Evolutionary conservation across 2,888 invertebrate genomes (phyloP).

Genomic region (Oxyteleia sp.): DNA sequence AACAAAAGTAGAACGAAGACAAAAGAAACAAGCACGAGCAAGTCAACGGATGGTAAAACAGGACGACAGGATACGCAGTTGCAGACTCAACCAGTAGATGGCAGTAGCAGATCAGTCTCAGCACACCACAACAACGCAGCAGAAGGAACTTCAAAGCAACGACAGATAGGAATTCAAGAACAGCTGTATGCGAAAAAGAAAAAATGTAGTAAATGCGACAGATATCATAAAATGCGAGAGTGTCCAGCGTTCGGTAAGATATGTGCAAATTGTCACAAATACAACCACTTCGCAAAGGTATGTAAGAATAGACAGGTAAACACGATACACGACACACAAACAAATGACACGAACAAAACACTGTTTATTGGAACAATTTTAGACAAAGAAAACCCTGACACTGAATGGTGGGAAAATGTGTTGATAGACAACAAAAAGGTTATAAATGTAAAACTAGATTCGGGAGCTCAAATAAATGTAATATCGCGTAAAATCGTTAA

Average conservation of each 20-base stretch:
- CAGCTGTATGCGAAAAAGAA: no score
- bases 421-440: slow-evolving; percentile 14
- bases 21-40: no score
- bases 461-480: slow-evolving; percentile 57
- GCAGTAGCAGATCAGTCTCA: no score
- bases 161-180: no score
- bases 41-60: neutral
- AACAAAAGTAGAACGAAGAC: no score
- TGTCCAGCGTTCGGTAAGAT: slow-evolving; percentile 69
- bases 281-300: slow-evolving; percentile 63
- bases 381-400: neutral
- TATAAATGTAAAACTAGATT: slow-evolving; percentile 46
- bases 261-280: slow-evolving; percentile 51
- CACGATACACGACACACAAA: neutral
- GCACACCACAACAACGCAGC: no score
- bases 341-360: no score
- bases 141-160: no score
- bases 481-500: slow-evolving; percentile 37
- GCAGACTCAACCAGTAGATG: no score
- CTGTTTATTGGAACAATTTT: slow-evolving; percentile 5
- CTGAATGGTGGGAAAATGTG: slow-evolving; percentile 15
- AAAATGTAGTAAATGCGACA: slow-evolving; percentile 40
- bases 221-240: slow-evolving; percentile 14
- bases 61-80: no score
- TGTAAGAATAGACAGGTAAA: slow-evolving; percentile 36